Evolutionary conservation across 2,888 invertebrate species (phyloP), one percentile per base, ranked within the genome.

Genomic region (Diachrysia chrysitis): DNA sequence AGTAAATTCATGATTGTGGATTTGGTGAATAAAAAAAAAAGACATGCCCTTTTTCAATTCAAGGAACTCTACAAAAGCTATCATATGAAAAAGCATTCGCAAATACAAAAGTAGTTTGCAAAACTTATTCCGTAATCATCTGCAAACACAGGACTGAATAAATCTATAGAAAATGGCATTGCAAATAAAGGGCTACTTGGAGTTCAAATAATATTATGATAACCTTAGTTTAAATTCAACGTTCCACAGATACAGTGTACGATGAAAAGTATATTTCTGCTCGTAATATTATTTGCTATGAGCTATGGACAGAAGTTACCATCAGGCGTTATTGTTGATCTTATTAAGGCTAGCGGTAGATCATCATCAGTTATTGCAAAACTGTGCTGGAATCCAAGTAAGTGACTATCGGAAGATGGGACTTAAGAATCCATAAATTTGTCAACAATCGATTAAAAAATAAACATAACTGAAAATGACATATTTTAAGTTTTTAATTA

Each of bases 331-430:
- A 80, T 93, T 48, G 78, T 84, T 53, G 91, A 91, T 76, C 74
- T 92, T n/a, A 85, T 93, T 53, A 72, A 83, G 64, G 79, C 85
- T n/a, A 84, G 83, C 77, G 83, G 85, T 59, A 88, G 84, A 79
- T 90, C 92, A 17, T 83, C 89, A 35, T 82, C 86, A 58, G 78
- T 93, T 25, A 84, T 90, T 60, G 89, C 89, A 37, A 86, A 85
- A 71, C 78, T 91, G 65, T 93, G 93, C 71, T 92, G 91, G 88
- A 53, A 85, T 46, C 76, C 81, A 42, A 77, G 93, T 93, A 87
- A 91, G 91, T 75, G 9, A 32, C 5, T 6, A 12, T 21, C 4
- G 6, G 7, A 4, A 9, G 29, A 29, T 29, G 29, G 29, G 2
- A 25, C 25, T 25, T 25, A 25, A 29, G 9, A 1, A 5, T 29